Percentiles rank a stretch among this genome's conserved stretches.
phyloP scores from a whole-genome alignment of 1,140 invertebrate genomes.

The Tetraneura akinire region DNA sequence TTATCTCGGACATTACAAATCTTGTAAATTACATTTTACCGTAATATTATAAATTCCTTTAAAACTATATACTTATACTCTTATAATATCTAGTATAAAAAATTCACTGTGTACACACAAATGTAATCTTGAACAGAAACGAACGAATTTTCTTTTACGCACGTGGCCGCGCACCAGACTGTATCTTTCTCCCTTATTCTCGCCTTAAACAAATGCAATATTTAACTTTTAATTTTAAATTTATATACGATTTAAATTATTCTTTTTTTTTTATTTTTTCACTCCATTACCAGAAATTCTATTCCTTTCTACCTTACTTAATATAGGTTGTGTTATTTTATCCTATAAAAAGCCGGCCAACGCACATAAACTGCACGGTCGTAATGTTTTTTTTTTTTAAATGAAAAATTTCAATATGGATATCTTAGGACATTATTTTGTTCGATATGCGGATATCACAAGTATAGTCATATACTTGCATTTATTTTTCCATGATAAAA shows the following conservation, averaged over 20 bases:
- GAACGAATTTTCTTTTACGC: neutral
- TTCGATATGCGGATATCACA: too few relatives aligned
- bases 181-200: too few relatives aligned
- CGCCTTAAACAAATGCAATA: too few relatives aligned
- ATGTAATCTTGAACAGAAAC: neutral
- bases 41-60: too few relatives aligned
- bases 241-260: neutral
- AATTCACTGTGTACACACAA: neutral
- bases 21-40: too few relatives aligned
- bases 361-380: too few relatives aligned
- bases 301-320: too few relatives aligned
- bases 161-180: neutral
- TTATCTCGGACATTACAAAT: neutral
- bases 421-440: neutral
- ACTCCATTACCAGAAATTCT: too few relatives aligned
- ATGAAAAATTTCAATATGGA: constrained; percentile 41
- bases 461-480: too few relatives aligned
- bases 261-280: constrained; percentile 3
- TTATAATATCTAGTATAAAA: neutral
- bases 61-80: neutral
- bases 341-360: constrained; percentile 11
- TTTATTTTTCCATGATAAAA: too few relatives aligned
- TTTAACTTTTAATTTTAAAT: constrained; percentile 40
- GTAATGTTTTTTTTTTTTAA: neutral
- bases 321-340: constrained; percentile 6